Evolutionary conservation across 2,888 invertebrate species (phyloP).

Genomic region (Drosophila monieri): DNA sequence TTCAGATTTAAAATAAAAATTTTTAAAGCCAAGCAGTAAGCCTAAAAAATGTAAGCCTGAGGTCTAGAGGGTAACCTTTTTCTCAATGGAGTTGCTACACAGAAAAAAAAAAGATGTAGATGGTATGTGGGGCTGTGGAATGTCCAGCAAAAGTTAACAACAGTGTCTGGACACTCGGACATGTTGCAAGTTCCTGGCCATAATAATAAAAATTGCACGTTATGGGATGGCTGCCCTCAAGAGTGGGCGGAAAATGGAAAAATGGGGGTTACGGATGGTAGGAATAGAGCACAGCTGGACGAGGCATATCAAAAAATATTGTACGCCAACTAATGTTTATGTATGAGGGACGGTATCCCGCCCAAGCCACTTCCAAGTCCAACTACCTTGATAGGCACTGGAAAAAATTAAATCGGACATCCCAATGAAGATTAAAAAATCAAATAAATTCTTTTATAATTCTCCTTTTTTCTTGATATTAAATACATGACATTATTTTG

Average conservation of each 20-base stretch:
- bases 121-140: neutral
- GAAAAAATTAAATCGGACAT: neutral
- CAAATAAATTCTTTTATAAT: no score
- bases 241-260: slow-evolving; percentile 20
- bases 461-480: no score
- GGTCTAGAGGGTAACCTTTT: no score
- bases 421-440: no score
- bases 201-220: slow-evolving; percentile 73
- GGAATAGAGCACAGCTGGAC: slow-evolving; percentile 56
- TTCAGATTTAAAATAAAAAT: neutral
- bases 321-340: slow-evolving; percentile 56
- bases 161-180: slow-evolving; percentile 64
- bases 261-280: neutral
- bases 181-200: slow-evolving; percentile 58
- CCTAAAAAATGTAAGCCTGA: neutral
- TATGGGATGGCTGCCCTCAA: slow-evolving; percentile 44
- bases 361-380: neutral
- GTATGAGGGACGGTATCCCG: slow-evolving; percentile 37
- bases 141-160: slow-evolving; percentile 61
- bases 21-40: neutral
- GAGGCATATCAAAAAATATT: slow-evolving; percentile 73
- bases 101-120: no score
- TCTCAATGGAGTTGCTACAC: no score
- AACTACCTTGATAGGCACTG: neutral
- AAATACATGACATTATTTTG: no score